Conservation (phyloP, 2,888 invertebrate species). For the Caenorhabditis doughertyi region DNA sequence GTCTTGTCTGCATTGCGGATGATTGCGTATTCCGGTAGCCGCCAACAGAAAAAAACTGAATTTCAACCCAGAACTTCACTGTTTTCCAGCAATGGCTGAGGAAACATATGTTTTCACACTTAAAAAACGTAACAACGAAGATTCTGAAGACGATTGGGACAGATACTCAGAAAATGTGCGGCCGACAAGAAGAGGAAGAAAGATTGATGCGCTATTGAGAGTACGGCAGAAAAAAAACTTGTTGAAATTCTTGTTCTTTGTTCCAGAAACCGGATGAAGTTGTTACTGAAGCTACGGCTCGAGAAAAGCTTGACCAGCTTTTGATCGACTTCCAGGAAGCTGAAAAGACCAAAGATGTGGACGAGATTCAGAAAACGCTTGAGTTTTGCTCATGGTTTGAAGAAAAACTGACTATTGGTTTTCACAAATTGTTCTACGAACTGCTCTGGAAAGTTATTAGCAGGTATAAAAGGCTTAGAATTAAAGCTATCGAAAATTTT, state of each 20-base stretch:
- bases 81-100: constrained; percentile 40
- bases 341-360: neutral
- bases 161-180: constrained; percentile 69
- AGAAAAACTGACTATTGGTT: constrained; percentile 65
- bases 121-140: constrained; percentile 44
- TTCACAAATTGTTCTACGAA: constrained; percentile 69
- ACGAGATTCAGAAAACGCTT: constrained; percentile 52
- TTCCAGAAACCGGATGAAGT: constrained; percentile 54
- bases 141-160: constrained; percentile 68
- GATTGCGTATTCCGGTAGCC: constrained; percentile 13
- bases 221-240: too few relatives aligned
- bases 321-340: constrained; percentile 11
- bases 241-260: too few relatives aligned
- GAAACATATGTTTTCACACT: constrained; percentile 58
- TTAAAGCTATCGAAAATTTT: neutral
- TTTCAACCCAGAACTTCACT: too few relatives aligned
- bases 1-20: neutral
- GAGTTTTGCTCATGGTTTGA: constrained; percentile 74
- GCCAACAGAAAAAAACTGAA: constrained; percentile 6
- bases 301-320: constrained; percentile 43
- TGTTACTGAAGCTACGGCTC: constrained; percentile 48
- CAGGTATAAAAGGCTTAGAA: neutral
- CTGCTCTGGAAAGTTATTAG: constrained; percentile 72
- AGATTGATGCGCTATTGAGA: constrained; percentile 62
- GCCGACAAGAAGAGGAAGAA: constrained; percentile 66